Evolutionary conservation across 2,888 invertebrate species (phyloP), one percentile per base, ranked within the genome.

Genomic region (Peribatodes rhomboidaria): DNA sequence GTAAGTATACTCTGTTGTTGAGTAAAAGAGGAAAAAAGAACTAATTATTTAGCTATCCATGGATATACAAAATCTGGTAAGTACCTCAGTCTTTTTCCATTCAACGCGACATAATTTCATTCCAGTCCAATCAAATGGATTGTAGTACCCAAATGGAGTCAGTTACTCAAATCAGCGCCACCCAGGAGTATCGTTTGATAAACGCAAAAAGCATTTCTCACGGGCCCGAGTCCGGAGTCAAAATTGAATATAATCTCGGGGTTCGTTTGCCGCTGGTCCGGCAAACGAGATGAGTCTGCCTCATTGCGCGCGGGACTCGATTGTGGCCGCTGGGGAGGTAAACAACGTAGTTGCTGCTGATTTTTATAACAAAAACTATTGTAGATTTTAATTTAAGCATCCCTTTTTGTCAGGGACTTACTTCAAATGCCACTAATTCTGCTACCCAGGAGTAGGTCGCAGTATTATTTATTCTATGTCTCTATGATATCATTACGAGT

Each of bases 161-260:
- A 44, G 44, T 62, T 57, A 53, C 62, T 63, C 39, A 52, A 63
- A 63, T 53, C 62, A 63, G 44, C 35, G 16, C 44, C 16, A 44
- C 62, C 52, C 57, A 37, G 18, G 57, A 53, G 62, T 33, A 57
- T 47, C 52, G 53, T 63, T 57, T 63, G 57, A 57, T 57, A 53
- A 54, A 41, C 33, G 57, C 53, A 58, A 54, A 64, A 58, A 58
- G 35, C 33, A 49, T 54, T 64, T 47, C 58, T 58, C 63, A 54
- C 54, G 39, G 58, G 47, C 22, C 13, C 14, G 53, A 42, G 44
- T 47, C 61, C 31, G 53, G 49, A 67, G 63, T 72, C 58, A 69
- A 74, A 75, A 74, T 75, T 74, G 72, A 75, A 75, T 75, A 74
- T 69, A 71, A 72, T 64, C 59, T 50, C 18, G 67, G 69, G 69